Evolutionary conservation across 2,797 vertebrate genomes (phyloP).

Genomic region (Spinus pinus): DNA sequence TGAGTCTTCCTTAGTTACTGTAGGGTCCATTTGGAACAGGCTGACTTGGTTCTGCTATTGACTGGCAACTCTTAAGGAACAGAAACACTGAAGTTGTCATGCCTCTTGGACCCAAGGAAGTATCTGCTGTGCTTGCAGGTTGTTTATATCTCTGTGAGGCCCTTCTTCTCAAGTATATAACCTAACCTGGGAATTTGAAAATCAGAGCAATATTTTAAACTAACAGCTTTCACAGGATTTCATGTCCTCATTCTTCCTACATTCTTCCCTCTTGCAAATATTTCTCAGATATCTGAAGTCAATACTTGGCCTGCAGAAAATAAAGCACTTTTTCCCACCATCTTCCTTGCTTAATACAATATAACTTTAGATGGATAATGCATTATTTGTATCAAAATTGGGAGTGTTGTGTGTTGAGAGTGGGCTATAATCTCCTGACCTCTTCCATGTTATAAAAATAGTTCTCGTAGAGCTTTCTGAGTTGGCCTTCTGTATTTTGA

Average conservation of each 20-base stretch:
- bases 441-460: constrained; percentile 19
- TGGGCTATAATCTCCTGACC: neutral
- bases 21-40: neutral
- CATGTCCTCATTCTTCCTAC: neutral
- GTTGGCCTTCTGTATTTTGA: constrained; percentile 36
- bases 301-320: neutral
- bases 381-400: neutral
- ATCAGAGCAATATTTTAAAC: neutral
- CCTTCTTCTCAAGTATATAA: neutral
- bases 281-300: neutral
- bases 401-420: neutral
- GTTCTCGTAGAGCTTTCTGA: neutral
- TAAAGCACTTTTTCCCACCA: neutral
- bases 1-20: neutral
- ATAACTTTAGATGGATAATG: neutral
- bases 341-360: neutral
- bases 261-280: neutral
- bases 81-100: neutral
- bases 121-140: neutral
- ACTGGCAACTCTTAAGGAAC: neutral
- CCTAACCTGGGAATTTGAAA: neutral
- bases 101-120: neutral
- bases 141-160: neutral
- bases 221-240: neutral
- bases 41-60: neutral